Percentiles rank a stretch among this genome's conserved stretches.
Conservation (phyloP, 2,797 vertebrate genomes). For the Atherinosoma microstoma region DNA sequence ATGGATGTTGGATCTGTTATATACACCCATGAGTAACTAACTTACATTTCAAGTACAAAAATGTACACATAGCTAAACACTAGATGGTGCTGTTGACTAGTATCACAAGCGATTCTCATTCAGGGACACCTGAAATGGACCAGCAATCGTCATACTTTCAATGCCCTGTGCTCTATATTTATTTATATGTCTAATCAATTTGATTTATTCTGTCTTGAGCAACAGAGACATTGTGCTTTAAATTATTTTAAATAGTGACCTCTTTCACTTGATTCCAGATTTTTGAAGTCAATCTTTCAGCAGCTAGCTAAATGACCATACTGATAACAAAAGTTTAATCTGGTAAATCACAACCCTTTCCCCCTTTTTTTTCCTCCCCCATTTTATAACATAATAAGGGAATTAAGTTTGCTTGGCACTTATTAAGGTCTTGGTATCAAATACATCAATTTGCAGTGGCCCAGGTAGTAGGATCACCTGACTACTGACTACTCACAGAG, state of each 20-base stretch:
- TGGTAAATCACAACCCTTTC: background rate
- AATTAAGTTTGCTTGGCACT: background rate
- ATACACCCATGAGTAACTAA: background rate
- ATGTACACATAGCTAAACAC: slow-evolving; percentile 26
- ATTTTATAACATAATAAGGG: background rate
- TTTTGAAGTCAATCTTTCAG: background rate
- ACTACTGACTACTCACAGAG: background rate
- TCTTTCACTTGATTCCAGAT: background rate
- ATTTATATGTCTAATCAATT: background rate
- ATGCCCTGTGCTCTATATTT: background rate
- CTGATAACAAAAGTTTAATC: background rate
- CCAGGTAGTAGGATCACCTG: background rate
- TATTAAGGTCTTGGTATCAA: background rate
- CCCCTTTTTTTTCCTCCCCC: background rate
- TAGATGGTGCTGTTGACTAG: slow-evolving; percentile 68
- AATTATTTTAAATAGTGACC: background rate
- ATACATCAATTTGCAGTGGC: background rate
- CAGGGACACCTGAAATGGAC: background rate
- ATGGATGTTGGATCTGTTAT: background rate
- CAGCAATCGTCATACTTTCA: background rate
- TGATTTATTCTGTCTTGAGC: background rate
- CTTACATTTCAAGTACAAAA: background rate
- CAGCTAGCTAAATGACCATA: background rate
- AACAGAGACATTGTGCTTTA: background rate
- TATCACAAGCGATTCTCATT: background rate